Conservation (phyloP, 2,888 invertebrate genomes). For the Lordiphosa fenestrarum region DNA sequence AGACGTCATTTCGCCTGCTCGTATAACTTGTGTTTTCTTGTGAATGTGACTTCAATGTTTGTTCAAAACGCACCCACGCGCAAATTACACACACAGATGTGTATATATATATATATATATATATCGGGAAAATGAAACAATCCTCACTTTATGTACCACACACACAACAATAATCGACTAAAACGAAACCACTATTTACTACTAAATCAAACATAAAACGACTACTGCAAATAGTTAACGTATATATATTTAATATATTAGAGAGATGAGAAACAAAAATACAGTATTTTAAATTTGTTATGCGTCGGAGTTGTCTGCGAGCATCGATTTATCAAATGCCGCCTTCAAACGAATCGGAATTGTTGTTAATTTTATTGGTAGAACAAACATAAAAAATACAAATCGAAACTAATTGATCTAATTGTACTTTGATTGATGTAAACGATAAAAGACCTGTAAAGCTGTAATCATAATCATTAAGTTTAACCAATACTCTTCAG, state of each 20-base stretch:
- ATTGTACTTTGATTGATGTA: slow-evolving; percentile 39
- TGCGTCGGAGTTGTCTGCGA: slow-evolving; percentile 40
- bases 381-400: slow-evolving; percentile 17
- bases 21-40: slow-evolving; percentile 37
- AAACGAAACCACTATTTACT: slow-evolving; percentile 41
- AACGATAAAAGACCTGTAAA: slow-evolving; percentile 68
- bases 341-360: slow-evolving; percentile 53
- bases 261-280: slow-evolving; percentile 20
- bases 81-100: slow-evolving; percentile 1
- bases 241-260: slow-evolving; percentile 39
- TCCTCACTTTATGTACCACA: slow-evolving; percentile 46
- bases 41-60: slow-evolving; percentile 33
- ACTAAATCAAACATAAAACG: slow-evolving; percentile 22
- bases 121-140: slow-evolving; percentile 39
- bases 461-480: slow-evolving; percentile 54
- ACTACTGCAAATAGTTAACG: slow-evolving; percentile 39
- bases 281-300: slow-evolving; percentile 62
- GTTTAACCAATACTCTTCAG: slow-evolving; percentile 54
- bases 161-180: slow-evolving; percentile 46
- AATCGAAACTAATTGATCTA: slow-evolving; percentile 26
- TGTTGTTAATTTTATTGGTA: slow-evolving; percentile 69
- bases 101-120: too few relatives aligned
- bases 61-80: slow-evolving; percentile 31
- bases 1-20: slow-evolving; percentile 32
- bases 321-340: slow-evolving; percentile 56